Evolutionary conservation across 2,888 invertebrate species (phyloP), one percentile per base, ranked within the genome.

Genomic region (Aplocera efformata): DNA sequence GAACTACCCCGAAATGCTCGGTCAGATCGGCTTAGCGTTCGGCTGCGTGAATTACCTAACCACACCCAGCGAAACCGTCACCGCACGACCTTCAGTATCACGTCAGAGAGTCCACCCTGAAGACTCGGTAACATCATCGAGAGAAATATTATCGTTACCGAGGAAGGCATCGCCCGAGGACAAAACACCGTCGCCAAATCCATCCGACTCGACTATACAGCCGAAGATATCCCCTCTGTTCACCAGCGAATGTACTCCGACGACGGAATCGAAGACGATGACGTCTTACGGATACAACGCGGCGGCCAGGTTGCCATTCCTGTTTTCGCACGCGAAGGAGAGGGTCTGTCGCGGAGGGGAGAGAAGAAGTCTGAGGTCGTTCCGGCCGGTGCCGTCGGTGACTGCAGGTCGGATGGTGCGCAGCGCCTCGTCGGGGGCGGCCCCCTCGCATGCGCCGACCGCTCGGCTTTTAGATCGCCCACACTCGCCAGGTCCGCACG

Each of bases 1-100:
- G 1, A 89, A 88, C 71, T 89, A 89, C 55, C 88, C 89, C 10
- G 89, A 89, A 61, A 89, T 89, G 89, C 74, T 89, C 47, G 89
- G 89, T 6, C 89, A 89, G 60, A 89, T 89, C 60, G 89, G 89
- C 3, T 67, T 89, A 31, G 89, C 89, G 3, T 88, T 89, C 69
- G 89, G 89, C 37, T 88, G 88, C 72, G 88, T 89, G 39, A 89
- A 89, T 64, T 89, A 89, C 57, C 56, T 89, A 13, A 75, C 88
- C 10, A 79, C 85, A 8, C 76, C 80, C 13, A 63, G 65, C 46
- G 79, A 78, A 41, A 58, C 48, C 21, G 58, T 63, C 6, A 56
- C 61, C 7, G 58, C 56, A 6, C 53, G 65, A 9, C 60, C 70
- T 20, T 63, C 76, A 1, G 75, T 67, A 1, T 79, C 81, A 1